These are phyloP conservation scores for Enteromius unitaeniatus DNA, from an alignment of 2,797 vertebrate species.

Conservation along the genomic window DNA sequence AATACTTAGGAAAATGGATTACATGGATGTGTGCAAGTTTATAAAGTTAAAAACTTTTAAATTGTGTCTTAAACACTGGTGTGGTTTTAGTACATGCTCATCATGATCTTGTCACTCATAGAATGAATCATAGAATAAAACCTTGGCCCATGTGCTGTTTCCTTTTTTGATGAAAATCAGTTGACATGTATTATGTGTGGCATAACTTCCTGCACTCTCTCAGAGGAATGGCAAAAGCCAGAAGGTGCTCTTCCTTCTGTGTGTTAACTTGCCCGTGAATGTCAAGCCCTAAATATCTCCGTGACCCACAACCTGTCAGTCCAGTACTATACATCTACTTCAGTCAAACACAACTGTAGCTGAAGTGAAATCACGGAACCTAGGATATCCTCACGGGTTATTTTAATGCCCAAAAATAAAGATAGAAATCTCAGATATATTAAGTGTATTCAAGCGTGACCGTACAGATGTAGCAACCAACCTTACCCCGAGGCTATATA, in stretches of 20 bases:
- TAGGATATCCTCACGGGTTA: neutral
- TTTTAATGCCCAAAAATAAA: neutral
- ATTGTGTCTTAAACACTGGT: neutral
- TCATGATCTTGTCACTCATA: neutral
- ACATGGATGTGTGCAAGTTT: neutral
- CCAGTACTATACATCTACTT: neutral
- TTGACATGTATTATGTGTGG: neutral
- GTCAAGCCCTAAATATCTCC: neutral
- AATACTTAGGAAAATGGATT: no score
- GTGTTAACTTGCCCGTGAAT: neutral
- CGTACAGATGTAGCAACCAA: neutral
- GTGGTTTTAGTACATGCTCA: slow-evolving; percentile 4
- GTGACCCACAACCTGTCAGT: neutral
- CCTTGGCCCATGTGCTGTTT: neutral
- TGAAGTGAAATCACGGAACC: neutral
- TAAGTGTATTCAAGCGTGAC: neutral
- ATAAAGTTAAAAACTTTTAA: neutral
- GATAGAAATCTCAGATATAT: neutral
- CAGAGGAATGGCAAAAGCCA: slow-evolving; percentile 5
- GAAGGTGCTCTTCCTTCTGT: neutral
- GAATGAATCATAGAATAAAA: neutral
- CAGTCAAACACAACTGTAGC: slow-evolving; percentile 1
- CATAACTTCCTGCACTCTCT: slow-evolving; percentile 46
- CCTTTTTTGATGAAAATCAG: slow-evolving; percentile 41
- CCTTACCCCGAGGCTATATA: neutral